Evolutionary conservation across 2,888 invertebrate genomes (phyloP).

Genomic region (Acleris literana): DNA sequence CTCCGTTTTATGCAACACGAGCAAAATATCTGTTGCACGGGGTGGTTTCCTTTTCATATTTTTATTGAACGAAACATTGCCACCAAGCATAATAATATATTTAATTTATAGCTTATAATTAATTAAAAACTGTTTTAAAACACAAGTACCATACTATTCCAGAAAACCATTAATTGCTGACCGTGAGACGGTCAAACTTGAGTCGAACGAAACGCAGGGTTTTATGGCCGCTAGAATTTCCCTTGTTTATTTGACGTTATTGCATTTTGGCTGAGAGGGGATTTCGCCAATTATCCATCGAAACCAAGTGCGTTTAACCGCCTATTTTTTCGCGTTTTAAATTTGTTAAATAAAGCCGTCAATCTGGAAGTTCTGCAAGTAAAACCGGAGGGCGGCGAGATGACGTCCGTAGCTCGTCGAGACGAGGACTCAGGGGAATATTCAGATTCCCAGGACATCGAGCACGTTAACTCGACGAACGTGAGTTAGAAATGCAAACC

Average conservation of each 20-base stretch:
- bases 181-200: slow-evolving; percentile 10
- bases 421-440: slow-evolving; percentile 78
- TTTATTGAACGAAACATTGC: too few species aligned
- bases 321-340: slow-evolving; percentile 47
- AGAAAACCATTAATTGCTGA: too few species aligned
- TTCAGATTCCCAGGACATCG: slow-evolving; percentile 79
- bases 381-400: slow-evolving; percentile 72
- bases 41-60: too few species aligned
- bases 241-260: slow-evolving; percentile 79
- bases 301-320: slow-evolving; percentile 57
- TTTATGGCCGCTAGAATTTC: slow-evolving; percentile 73
- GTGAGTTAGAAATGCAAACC: slow-evolving; percentile 63
- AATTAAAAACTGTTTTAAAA: too few species aligned
- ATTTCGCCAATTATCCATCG: slow-evolving; percentile 55
- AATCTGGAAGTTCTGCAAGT: slow-evolving; percentile 79
- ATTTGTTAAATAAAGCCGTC: slow-evolving; percentile 55
- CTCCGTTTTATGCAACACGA: too few species aligned
- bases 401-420: slow-evolving; percentile 75
- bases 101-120: too few species aligned
- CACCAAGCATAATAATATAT: too few species aligned
- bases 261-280: slow-evolving; percentile 67
- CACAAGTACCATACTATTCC: too few species aligned
- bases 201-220: slow-evolving; percentile 57
- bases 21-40: too few species aligned
- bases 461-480: slow-evolving; percentile 71